Percentiles rank a stretch among this genome's conserved stretches.
These are phyloP conservation scores for Nestor notabilis DNA, from an alignment of 2,113 vertebrate genomes.

Conservation along the genomic window DNA sequence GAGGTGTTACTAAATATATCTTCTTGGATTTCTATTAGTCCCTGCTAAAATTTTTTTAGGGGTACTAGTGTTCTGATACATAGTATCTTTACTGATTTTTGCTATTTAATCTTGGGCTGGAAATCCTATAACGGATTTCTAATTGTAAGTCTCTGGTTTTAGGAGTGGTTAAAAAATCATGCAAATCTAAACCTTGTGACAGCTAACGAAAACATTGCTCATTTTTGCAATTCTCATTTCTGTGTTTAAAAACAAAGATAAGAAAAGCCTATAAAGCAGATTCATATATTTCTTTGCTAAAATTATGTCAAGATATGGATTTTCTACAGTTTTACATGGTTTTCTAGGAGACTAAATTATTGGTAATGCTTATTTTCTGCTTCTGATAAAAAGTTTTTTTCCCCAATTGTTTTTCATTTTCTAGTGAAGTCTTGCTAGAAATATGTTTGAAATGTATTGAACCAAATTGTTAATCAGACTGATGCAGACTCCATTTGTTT, in stretches of 20 bases:
- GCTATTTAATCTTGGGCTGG: not conserved
- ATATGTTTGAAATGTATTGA: not conserved
- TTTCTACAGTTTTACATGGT: not conserved
- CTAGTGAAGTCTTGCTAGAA: not conserved
- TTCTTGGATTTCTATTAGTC: not conserved
- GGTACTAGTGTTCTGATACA: rapidly evolving
- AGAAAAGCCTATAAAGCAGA: not conserved
- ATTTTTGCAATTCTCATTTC: not conserved
- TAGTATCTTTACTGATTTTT: not conserved
- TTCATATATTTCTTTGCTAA: not conserved
- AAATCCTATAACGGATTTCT: not conserved
- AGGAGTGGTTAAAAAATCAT: not conserved
- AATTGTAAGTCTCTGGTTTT: not conserved
- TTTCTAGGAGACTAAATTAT: not conserved
- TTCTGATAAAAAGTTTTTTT: not conserved
- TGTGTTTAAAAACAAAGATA: not conserved
- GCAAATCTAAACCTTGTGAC: not conserved
- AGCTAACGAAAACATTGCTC: not conserved
- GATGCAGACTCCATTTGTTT: not conserved
- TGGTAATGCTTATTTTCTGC: not conserved
- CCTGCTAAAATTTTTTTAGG: not conserved
- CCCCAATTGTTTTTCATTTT: not conserved
- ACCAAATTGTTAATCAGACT: not conserved
- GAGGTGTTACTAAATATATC: not conserved
- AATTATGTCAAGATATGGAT: not conserved